phyloP scores from a whole-genome alignment of 2,113 vertebrate genomes.

The Labeo catla region DNA sequence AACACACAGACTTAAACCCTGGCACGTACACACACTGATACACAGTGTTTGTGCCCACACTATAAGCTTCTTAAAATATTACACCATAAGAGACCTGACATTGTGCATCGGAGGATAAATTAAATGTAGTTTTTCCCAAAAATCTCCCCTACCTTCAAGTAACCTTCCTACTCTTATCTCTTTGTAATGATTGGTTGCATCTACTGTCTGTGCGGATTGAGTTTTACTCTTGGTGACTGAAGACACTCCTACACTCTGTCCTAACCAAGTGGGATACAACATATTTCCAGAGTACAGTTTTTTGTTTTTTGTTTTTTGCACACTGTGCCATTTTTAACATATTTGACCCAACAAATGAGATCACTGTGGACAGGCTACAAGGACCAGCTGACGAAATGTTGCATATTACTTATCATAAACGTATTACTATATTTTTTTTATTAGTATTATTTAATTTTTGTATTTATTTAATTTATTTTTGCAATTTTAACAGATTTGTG shows the following conservation, averaged over 20 bases:
- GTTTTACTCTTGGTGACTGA: background rate
- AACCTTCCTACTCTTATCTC: constrained; percentile 28
- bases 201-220: background rate
- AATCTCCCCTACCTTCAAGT: constrained; percentile 38
- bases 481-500: too few species aligned
- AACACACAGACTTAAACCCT: constrained; percentile 29
- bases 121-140: background rate
- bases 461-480: too few species aligned
- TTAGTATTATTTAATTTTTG: too few species aligned
- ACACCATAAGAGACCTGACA: constrained; percentile 17
- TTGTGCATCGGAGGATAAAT: constrained; percentile 30
- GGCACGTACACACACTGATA: constrained; percentile 23
- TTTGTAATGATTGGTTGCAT: constrained; percentile 9
- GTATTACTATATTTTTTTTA: too few species aligned
- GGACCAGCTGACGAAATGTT: too few species aligned
- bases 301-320: background rate
- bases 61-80: constrained; percentile 42
- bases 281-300: background rate
- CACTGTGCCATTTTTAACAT: too few species aligned
- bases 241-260: background rate
- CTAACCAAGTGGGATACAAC: background rate
- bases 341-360: background rate
- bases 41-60: constrained; percentile 23
- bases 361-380: background rate
- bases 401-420: too few species aligned